phyloP scores from a whole-genome alignment of 1,140 invertebrate species.

The Sitophilus oryzae region DNA sequence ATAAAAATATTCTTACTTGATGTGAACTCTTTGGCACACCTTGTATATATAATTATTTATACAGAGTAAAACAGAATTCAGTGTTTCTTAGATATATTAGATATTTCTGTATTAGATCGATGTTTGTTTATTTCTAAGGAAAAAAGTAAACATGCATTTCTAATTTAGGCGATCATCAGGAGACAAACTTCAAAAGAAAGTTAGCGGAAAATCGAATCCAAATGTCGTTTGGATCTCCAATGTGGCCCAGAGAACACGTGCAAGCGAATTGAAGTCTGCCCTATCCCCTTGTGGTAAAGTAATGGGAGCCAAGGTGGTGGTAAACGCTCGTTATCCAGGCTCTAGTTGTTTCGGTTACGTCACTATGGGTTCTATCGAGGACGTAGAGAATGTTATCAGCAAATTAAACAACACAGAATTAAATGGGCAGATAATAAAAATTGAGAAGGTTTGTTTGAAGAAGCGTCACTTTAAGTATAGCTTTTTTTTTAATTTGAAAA shows the following conservation, averaged over 20 bases:
- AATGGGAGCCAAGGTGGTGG: slow-evolving; percentile 92
- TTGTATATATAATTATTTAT: too few species aligned
- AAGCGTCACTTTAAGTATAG: too few species aligned
- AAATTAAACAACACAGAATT: slow-evolving; percentile 84
- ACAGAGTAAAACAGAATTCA: too few species aligned
- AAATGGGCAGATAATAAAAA: slow-evolving; percentile 87
- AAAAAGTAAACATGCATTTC: too few species aligned
- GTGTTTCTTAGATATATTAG: too few species aligned
- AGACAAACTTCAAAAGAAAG: slow-evolving; percentile 20
- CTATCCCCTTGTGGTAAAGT: slow-evolving; percentile 93
- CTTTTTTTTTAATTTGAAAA: too few species aligned
- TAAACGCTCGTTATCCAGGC: slow-evolving; percentile 84
- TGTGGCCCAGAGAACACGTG: slow-evolving; percentile 78
- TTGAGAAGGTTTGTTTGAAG: slow-evolving; percentile 76
- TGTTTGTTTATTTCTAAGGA: too few species aligned
- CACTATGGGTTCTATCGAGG: slow-evolving; percentile 82
- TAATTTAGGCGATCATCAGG: slow-evolving; percentile 5
- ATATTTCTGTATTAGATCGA: too few species aligned
- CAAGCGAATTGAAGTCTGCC: slow-evolving; percentile 85
- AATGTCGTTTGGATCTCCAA: slow-evolving; percentile 88
- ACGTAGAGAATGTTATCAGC: slow-evolving; percentile 84
- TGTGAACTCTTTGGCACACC: too few species aligned
- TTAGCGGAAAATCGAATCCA: slow-evolving; percentile 41
- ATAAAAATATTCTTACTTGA: too few species aligned
- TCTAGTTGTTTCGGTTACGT: slow-evolving; percentile 92